Evolutionary conservation across 37 sponge, comb jelly and placozoan species (phyloP).

Genomic region (Cladorhizidae sp.): DNA sequence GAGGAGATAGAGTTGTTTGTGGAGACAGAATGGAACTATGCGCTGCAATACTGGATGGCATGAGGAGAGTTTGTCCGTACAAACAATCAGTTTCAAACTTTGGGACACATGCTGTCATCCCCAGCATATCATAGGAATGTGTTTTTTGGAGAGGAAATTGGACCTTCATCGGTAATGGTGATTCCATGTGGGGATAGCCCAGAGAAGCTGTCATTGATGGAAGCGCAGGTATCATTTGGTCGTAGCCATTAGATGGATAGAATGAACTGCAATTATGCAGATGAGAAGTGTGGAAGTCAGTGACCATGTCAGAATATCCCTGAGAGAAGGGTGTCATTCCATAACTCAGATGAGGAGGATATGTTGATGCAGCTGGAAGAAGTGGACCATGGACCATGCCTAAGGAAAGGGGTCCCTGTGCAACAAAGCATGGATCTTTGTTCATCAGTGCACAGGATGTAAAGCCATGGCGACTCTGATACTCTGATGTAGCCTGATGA

Average conservation of each 20-base stretch:
- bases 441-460: not conserved
- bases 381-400: constrained; percentile 1
- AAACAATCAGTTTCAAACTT: not conserved
- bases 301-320: not conserved
- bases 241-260: not conserved
- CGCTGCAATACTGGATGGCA: not conserved
- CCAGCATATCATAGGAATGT: not conserved
- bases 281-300: not conserved
- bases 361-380: not conserved
- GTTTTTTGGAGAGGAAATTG: not conserved
- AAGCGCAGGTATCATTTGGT: not conserved
- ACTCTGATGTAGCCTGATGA: constrained; percentile 31
- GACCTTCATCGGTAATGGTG: not conserved
- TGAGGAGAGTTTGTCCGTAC: not conserved
- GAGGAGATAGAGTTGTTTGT: constrained; percentile 5
- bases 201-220: not conserved
- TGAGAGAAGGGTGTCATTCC: not conserved
- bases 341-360: not conserved
- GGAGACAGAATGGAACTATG: not conserved
- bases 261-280: not conserved
- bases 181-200: constrained; percentile 2
- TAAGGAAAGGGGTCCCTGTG: constrained; percentile 24
- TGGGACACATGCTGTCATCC: not conserved
- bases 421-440: constrained; percentile 17
- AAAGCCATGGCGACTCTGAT: not conserved